phyloP scores from a whole-genome alignment of 2,113 vertebrate genomes.

The Callorhinus ursinus region DNA sequence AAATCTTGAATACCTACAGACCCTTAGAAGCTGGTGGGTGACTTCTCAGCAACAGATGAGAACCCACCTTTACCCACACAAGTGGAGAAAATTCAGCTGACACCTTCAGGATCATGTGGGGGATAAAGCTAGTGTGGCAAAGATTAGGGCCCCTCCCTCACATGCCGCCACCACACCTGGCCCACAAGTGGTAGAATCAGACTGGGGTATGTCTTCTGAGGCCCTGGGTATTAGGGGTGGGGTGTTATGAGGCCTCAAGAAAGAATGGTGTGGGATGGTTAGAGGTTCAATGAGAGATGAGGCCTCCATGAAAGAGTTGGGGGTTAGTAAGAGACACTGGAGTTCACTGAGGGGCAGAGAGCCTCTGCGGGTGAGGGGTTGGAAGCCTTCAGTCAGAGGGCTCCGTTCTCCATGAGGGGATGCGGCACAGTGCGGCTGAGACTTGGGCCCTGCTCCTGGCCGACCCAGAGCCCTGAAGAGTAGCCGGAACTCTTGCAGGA shows the following conservation, averaged over 20 bases:
- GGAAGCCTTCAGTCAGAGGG: no score
- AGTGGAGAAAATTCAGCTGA: background rate
- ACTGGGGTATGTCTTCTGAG: background rate
- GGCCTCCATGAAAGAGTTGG: background rate
- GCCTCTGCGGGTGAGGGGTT: background rate
- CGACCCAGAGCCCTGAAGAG: background rate
- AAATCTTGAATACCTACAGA: background rate
- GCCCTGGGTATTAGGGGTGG: background rate
- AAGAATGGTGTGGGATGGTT: background rate
- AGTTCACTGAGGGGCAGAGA: no score
- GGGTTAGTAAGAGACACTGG: background rate
- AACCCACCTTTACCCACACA: slow-evolving; percentile 44
- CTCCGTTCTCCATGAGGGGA: background rate
- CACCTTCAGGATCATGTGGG: background rate
- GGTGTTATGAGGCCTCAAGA: background rate
- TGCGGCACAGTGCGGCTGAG: background rate
- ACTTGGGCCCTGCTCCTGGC: background rate
- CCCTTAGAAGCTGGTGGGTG: background rate
- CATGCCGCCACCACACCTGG: background rate
- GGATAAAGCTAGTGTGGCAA: background rate
- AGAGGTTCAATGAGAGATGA: background rate
- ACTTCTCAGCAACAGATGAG: background rate
- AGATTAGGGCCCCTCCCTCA: background rate
- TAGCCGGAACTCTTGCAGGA: slow-evolving; percentile 73
- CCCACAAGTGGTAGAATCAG: background rate